Conservation (phyloP, 2,113 vertebrate species). For the Phycodurus eques region DNA sequence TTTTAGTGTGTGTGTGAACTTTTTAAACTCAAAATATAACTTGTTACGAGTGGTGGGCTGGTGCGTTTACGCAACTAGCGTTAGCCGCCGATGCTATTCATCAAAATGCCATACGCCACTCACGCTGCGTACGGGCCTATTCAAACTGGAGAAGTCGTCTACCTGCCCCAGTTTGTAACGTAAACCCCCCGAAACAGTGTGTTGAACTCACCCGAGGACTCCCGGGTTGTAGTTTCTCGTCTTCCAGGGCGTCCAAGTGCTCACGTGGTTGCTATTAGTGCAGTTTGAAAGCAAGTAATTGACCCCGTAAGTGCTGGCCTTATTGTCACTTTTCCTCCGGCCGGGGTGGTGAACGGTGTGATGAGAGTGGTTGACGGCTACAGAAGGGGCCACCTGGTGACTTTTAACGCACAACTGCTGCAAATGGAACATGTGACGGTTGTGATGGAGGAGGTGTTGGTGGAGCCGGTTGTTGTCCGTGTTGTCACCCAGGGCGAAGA, state of each 20-base stretch:
- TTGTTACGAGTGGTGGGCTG: background rate
- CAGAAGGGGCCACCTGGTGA: conserved; percentile 58
- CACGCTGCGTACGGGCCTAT: too few species aligned
- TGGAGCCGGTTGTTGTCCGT: conserved; percentile 74
- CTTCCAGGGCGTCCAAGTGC: conserved; percentile 92
- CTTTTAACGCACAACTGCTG: conserved; percentile 68
- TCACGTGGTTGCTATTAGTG: conserved; percentile 70
- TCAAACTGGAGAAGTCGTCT: background rate
- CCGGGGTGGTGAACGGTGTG: conserved; percentile 77
- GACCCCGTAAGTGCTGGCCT: conserved; percentile 96
- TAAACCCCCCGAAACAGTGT: background rate
- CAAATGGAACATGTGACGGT: conserved; percentile 40
- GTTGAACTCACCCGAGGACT: conserved; percentile 86
- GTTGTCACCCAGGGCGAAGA: conserved; percentile 68
- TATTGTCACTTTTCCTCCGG: conserved; percentile 95
- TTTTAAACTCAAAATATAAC: background rate
- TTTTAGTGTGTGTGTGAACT: background rate
- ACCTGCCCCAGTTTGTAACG: background rate
- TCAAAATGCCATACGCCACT: conserved; percentile 6
- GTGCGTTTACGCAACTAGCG: conserved; percentile 13
- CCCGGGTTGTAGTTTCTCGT: conserved; percentile 86
- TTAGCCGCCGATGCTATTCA: conserved; percentile 1
- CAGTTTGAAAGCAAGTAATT: conserved; percentile 88
- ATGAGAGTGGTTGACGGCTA: conserved; percentile 68
- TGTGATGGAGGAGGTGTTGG: conserved; percentile 30